phyloP scores from a whole-genome alignment of 2,888 invertebrate genomes.

The Sacculina carcini region DNA sequence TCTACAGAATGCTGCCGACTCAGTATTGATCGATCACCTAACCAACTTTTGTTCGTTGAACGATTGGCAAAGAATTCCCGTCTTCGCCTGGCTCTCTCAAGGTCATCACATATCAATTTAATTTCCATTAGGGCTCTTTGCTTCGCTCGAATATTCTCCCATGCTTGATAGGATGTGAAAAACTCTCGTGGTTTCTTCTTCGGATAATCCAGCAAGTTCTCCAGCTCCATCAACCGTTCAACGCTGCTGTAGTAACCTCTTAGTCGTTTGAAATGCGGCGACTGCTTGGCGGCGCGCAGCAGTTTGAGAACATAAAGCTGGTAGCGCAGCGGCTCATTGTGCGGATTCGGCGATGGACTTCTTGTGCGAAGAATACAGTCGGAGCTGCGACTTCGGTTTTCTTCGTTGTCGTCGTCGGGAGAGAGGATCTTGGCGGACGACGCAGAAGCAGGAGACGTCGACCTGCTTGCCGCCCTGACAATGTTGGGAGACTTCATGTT shows the following conservation, averaged over 20 bases:
- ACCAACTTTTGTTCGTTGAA: conserved; percentile 34
- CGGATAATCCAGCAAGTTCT: conserved; percentile 27
- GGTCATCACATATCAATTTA: conserved; percentile 41
- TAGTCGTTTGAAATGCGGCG: conserved; percentile 53
- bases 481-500: neutral
- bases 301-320: conserved; percentile 38
- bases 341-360: neutral
- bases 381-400: conserved; percentile 9
- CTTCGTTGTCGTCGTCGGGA: no score
- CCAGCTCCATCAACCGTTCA: conserved; percentile 55
- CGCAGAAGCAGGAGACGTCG: neutral
- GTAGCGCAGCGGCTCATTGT: conserved; percentile 19
- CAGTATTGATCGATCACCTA: conserved; percentile 43
- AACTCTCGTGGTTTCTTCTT: neutral
- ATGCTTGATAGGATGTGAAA: conserved; percentile 59
- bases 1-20: conserved; percentile 66
- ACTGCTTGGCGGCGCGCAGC: conserved; percentile 34
- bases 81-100: conserved; percentile 49
- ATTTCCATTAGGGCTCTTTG: conserved; percentile 60
- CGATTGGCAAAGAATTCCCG: conserved; percentile 58
- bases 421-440: neutral
- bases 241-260: conserved; percentile 59
- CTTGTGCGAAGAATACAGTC: conserved; percentile 13
- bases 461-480: neutral
- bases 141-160: conserved; percentile 49